Base-by-base conservation (phyloP, 2,888 invertebrate species). In the Ptilodon capucinus region DNA sequence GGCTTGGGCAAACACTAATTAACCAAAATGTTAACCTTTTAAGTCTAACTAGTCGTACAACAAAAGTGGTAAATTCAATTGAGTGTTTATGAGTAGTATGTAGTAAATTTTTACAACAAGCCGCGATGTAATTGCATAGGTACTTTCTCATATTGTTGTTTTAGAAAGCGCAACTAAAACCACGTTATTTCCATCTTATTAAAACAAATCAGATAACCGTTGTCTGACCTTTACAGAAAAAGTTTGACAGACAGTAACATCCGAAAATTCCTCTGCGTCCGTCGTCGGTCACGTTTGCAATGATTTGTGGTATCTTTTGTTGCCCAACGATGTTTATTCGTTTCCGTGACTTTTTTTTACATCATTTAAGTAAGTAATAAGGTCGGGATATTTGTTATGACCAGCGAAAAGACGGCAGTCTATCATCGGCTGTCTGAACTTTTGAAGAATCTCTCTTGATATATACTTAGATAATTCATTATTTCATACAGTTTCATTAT, bases 251-350 rank as follows among this genome's bases (percentile, higher is more conserved):
- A 49, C 47, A 40, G 45, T 57, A 61, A 36, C 42, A 39, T 44
- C 45, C 34, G 38, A 55, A 57, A 69, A 74, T 74, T 71, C 71
- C 65, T 71, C 60, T 67, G 71, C 71, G 75, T 65, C 53, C 48
- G 38, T 53, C 28, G 60, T 53, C 28, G 60, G 71, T 72, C 73
- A 74, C 72, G 74, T 58, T 60, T 64, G 51, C 55, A 58, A 71
- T 67, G 65, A 60, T 68, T 71, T 66, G 64, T 67, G 65, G 62
- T 58, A 55, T 65, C 51, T 53, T 54, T 51, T 49, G 56, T 64
- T 57, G 51, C 54, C 44, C 54, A 59, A 66, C 54, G 61, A 60
- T 57, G 56, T 60, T 52, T 60, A 51, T 50, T 54, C 42, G 49
- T 39, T 48, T 54, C 49, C 50, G 42, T 42, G 46, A 57, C 52